These are phyloP conservation scores for Drosophila melanica DNA, from an alignment of 1,140 invertebrate genomes.

Conservation along the genomic window DNA sequence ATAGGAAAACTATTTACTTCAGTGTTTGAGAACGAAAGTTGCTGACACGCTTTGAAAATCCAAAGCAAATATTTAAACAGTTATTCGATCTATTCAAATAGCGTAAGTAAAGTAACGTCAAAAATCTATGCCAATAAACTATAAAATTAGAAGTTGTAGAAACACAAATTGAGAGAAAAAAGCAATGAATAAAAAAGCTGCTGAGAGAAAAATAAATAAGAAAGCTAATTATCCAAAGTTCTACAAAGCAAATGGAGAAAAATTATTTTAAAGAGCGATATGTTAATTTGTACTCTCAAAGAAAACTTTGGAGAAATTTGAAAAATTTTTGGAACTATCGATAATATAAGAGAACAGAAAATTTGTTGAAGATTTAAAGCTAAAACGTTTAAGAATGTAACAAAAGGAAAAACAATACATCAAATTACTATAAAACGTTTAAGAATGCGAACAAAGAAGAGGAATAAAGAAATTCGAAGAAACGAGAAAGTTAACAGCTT, in stretches of 20 bases:
- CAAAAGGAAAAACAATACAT: background rate
- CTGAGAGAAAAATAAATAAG: background rate
- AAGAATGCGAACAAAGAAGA: background rate
- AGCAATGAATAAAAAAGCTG: background rate
- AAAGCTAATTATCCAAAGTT: too few relatives aligned
- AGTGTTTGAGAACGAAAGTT: background rate
- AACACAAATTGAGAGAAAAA: too few relatives aligned
- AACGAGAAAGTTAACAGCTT: background rate
- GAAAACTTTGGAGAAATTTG: background rate
- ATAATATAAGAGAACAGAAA: too few relatives aligned
- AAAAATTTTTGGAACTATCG: too few relatives aligned
- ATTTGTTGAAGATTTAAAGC: too few relatives aligned
- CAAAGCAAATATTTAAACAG: conserved; percentile 23
- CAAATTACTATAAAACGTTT: background rate
- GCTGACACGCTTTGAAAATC: conserved; percentile 2
- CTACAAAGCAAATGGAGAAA: too few relatives aligned
- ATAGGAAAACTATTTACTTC: background rate
- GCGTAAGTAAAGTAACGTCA: background rate
- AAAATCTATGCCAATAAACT: background rate
- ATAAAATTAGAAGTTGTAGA: background rate
- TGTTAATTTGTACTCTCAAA: too few relatives aligned
- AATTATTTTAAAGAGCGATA: background rate
- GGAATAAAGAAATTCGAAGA: background rate
- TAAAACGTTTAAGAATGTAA: background rate
- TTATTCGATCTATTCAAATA: conserved; percentile 15